Conservation (phyloP, 2,888 invertebrate species). For the Andrena bicolor region DNA sequence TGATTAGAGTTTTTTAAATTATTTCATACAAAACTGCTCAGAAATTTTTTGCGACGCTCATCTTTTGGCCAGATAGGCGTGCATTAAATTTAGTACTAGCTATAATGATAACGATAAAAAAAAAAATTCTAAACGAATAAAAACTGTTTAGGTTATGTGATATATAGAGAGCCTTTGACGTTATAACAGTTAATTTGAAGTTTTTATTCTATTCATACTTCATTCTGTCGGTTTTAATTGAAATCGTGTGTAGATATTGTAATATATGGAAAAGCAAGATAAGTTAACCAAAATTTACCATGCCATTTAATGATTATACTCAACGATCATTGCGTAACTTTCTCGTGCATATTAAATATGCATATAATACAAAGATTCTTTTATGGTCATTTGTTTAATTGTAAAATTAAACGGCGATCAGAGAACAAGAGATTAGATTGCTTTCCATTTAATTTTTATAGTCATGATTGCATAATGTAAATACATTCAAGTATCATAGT, state of each 20-base stretch:
- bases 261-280: slow-evolving; percentile 74
- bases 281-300: slow-evolving; percentile 71
- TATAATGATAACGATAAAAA: slow-evolving; percentile 62
- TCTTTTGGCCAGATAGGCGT: slow-evolving; percentile 76
- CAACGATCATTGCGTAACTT: slow-evolving; percentile 72
- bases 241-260: slow-evolving; percentile 82
- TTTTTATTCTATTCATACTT: slow-evolving; percentile 76
- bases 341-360: slow-evolving; percentile 78
- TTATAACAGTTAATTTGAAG: slow-evolving; percentile 77
- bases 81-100: slow-evolving; percentile 76
- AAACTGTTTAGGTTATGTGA: slow-evolving; percentile 82
- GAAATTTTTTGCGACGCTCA: slow-evolving; percentile 77
- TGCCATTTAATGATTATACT: slow-evolving; percentile 76
- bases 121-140: slow-evolving; percentile 74
- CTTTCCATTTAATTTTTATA: slow-evolving; percentile 78
- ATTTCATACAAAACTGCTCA: slow-evolving; percentile 74
- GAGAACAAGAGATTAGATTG: slow-evolving; percentile 69
- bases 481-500: slow-evolving; percentile 80
- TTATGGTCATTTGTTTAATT: slow-evolving; percentile 70
- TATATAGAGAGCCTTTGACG: slow-evolving; percentile 81
- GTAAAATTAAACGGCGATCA: slow-evolving; percentile 56
- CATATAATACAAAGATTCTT: slow-evolving; percentile 63
- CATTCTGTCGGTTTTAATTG: slow-evolving; percentile 75
- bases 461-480: slow-evolving; percentile 82
- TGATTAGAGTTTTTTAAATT: slow-evolving; percentile 68